These are phyloP conservation scores for Smutsia gigantea DNA, from an alignment of 2,797 vertebrate genomes.

Conservation along the genomic window DNA sequence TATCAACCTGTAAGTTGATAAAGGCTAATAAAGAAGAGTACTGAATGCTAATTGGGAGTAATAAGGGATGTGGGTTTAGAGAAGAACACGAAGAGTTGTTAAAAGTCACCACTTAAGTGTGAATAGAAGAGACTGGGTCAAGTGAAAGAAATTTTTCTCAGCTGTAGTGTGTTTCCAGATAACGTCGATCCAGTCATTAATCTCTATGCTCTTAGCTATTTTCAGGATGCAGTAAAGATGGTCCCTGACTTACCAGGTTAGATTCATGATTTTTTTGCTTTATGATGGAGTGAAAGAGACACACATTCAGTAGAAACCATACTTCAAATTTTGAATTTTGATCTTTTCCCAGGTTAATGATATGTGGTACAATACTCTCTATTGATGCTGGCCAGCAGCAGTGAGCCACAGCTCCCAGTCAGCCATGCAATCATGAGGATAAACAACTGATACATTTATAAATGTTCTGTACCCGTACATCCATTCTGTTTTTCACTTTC, in stretches of 20 bases:
- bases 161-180: not conserved
- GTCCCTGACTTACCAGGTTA: not conserved
- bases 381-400: not conserved
- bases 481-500: not conserved
- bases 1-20: not conserved
- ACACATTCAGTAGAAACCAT: not conserved
- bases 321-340: not conserved
- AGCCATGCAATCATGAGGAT: not conserved
- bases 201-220: not conserved
- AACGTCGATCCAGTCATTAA: not conserved
- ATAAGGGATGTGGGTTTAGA: not conserved
- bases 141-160: not conserved
- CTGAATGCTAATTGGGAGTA: not conserved
- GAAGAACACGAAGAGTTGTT: not conserved
- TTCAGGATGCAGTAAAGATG: not conserved
- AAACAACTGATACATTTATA: not conserved
- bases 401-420: not conserved
- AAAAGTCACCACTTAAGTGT: not conserved
- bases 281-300: not conserved
- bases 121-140: not conserved
- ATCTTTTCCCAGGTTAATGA: not conserved
- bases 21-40: not conserved
- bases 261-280: not conserved
- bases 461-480: not conserved
- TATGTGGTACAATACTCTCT: not conserved